Base-by-base conservation (phyloP, 2,888 invertebrate species). In the Hedychridium roseum region DNA sequence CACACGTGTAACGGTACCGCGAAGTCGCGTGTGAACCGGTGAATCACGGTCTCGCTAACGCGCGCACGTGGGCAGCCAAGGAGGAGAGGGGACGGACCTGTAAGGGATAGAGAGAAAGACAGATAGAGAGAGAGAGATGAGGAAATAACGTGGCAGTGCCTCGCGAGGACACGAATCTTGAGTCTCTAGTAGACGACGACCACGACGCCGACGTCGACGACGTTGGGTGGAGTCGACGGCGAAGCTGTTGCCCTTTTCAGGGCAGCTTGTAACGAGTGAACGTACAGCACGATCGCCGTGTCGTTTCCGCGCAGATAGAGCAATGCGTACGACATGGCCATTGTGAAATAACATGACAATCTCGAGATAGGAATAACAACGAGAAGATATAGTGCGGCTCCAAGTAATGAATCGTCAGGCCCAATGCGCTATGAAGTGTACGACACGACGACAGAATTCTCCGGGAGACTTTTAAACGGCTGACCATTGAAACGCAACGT, bases 1-100 rank as follows among this genome's bases (percentile, higher is more conserved):
- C 64, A 62, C 63, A 58, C 59, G 63, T 57, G 57, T 69, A 68
- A 63, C 70, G 66, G 62, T 70, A 66, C 54, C 61, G 32, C 30
- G 40, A 45, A 52, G 64, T 60, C 57, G 66, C 59, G 64, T 67
- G 68, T 65, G 64, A 63, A 63, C 61, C 56, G 66, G 58, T 71
- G 73, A 73, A 71, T 73, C 70, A 73, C 66, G 49, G 45, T 51
- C 45, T 49, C 46, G 45, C 43, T 57, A 50, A 53, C 46, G 49
- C 32, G 51, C 43, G 14, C 27, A 56, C 56, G 63, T 66, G 63
- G 63, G 64, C 59, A 51, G 62, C 40, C n/a, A 27, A 44, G 42
- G 34, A 35, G 31, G 36, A 35, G 12, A 18, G 9, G n/a, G 35
- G 12, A 12, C 23, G 15, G 11, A n/a, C n/a, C n/a, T n/a, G n/a